Evolutionary conservation across 2,797 vertebrate species (phyloP).

Genomic region (Danio jaintianensis): DNA sequence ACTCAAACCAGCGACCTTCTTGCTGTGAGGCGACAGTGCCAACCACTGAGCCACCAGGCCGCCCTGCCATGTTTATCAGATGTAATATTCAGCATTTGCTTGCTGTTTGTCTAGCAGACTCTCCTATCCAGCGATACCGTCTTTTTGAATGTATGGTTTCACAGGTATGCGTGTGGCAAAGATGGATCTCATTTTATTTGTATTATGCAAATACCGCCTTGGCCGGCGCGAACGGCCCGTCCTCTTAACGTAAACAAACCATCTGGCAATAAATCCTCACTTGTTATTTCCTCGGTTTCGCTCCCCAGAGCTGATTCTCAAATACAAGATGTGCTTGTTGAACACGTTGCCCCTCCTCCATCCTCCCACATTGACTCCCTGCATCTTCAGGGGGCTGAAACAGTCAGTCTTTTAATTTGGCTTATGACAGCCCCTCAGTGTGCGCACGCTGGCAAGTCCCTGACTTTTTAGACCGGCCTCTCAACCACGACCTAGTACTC

Average conservation of each 20-base stretch:
- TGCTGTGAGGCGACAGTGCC: too few species aligned
- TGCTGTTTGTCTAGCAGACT: not conserved
- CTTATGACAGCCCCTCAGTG: slow-evolving; percentile 77
- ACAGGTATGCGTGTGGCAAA: slow-evolving; percentile 61
- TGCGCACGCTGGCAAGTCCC: slow-evolving; percentile 65
- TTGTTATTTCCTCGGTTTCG: slow-evolving; percentile 65
- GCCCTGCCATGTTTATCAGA: too few species aligned
- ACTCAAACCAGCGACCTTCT: too few species aligned
- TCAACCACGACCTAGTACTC: slow-evolving; percentile 80
- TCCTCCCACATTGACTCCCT: slow-evolving; percentile 32
- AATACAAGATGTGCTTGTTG: slow-evolving; percentile 68
- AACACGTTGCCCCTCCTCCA: slow-evolving; percentile 34
- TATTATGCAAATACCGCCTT: slow-evolving; percentile 63
- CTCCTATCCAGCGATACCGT: slow-evolving; percentile 3
- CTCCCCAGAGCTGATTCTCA: slow-evolving; percentile 60
- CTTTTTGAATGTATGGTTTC: slow-evolving; percentile 50
- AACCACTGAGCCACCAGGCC: too few species aligned
- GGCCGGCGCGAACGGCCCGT: slow-evolving; percentile 36
- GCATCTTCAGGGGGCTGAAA: slow-evolving; percentile 66
- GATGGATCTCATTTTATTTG: slow-evolving; percentile 61
- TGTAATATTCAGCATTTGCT: too few species aligned
- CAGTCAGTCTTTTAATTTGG: slow-evolving; percentile 77
- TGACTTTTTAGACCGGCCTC: slow-evolving; percentile 58
- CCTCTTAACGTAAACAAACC: slow-evolving; percentile 63
- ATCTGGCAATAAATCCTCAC: slow-evolving; percentile 65